Conservation (phyloP, 1,140 invertebrate genomes). For the Zaprionus vittiger region DNA sequence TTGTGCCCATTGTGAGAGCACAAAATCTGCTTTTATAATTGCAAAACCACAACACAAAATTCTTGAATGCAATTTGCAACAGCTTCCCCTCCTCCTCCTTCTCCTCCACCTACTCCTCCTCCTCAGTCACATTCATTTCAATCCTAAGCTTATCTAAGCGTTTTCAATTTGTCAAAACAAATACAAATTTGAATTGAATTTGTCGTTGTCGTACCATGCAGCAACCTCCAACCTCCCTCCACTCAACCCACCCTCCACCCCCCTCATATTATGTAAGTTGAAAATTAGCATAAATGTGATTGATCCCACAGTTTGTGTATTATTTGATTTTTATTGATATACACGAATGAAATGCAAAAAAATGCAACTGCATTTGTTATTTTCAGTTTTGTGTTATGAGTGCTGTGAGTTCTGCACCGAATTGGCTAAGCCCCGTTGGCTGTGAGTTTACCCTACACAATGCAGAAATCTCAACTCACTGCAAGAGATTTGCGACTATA, state of each 20-base stretch:
- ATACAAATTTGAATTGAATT: slow-evolving; percentile 76
- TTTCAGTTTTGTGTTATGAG: slow-evolving; percentile 65
- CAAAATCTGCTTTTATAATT: slow-evolving; percentile 45
- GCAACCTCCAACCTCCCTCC: neutral
- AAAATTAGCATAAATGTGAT: slow-evolving; percentile 80
- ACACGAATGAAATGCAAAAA: slow-evolving; percentile 75
- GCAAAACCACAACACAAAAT: slow-evolving; percentile 12
- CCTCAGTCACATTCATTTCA: neutral
- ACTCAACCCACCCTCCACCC: neutral
- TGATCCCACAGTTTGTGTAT: slow-evolving; percentile 74
- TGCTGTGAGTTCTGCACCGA: slow-evolving; percentile 52
- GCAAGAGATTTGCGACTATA: neutral
- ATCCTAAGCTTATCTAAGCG: slow-evolving; percentile 67
- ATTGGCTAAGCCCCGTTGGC: slow-evolving; percentile 59
- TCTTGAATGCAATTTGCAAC: slow-evolving; percentile 2
- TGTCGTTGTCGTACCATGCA: slow-evolving; percentile 54
- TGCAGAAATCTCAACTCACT: neutral
- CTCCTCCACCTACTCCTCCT: neutral
- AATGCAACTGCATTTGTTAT: slow-evolving; percentile 73
- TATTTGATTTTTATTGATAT: slow-evolving; percentile 80
- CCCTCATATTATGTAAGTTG: slow-evolving; percentile 70
- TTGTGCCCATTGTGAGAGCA: slow-evolving; percentile 52
- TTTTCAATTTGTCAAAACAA: slow-evolving; percentile 72
- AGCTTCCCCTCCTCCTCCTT: no score
- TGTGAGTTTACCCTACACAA: slow-evolving; percentile 53